phyloP scores from a whole-genome alignment of 2,113 vertebrate species.

The Mormyrus iriodes region DNA sequence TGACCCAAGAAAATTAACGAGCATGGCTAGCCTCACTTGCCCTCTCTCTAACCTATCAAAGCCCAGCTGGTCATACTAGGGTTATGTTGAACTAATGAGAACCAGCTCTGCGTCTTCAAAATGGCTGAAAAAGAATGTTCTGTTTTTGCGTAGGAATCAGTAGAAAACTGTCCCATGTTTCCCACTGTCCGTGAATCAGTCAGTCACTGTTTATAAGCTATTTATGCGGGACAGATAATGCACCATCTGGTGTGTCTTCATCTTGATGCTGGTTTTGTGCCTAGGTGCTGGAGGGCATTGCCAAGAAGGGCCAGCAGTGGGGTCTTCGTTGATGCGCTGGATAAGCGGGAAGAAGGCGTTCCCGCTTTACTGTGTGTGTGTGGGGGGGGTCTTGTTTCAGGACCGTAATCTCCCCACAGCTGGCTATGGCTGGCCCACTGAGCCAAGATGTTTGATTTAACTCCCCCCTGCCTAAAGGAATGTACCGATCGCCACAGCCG shows the following conservation, averaged over 20 bases:
- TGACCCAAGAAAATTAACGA: not conserved
- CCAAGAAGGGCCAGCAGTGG: not conserved
- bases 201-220: not conserved
- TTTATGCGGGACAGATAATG: conserved; percentile 3
- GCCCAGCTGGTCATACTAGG: not conserved
- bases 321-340: not conserved
- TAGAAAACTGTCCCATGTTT: not conserved
- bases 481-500: not conserved
- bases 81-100: not conserved
- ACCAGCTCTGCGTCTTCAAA: not conserved
- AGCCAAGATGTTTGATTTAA: not conserved
- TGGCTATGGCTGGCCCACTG: not conserved
- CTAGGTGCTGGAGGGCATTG: not conserved
- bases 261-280: not conserved
- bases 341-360: not conserved
- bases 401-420: not conserved
- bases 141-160: not conserved
- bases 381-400: not conserved
- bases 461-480: not conserved
- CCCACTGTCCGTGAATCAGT: not conserved
- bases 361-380: not conserved
- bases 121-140: not conserved
- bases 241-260: not conserved
- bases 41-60: not conserved
- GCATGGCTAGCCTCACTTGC: not conserved